A percentile compares a stretch with the other conserved stretches of the same genome.
Evolutionary conservation across 2,113 vertebrate genomes (phyloP).

Genomic region (Solea solea): DNA sequence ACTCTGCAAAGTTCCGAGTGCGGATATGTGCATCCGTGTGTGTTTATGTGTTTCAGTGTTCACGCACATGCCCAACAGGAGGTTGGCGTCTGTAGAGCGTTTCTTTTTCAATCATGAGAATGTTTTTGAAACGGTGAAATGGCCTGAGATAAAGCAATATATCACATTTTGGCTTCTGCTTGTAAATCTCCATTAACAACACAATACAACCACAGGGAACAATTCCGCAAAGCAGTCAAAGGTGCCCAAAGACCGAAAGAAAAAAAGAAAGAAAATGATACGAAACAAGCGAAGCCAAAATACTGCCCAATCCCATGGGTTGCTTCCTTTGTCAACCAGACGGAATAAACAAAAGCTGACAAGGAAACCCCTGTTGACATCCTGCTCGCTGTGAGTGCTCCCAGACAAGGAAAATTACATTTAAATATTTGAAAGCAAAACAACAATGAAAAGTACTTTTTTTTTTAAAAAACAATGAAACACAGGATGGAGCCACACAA

Average conservation of each 20-base stretch:
- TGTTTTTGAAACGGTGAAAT: conserved; percentile 12
- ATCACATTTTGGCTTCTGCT: conserved; percentile 5
- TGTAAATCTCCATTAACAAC: not conserved
- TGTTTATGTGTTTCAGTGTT: conserved; percentile 35
- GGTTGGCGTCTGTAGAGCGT: conserved; percentile 37
- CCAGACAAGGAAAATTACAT: conserved; percentile 43
- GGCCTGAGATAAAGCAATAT: not conserved
- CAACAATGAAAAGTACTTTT: conserved; percentile 13
- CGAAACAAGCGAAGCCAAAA: conserved; percentile 19
- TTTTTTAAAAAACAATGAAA: conserved; percentile 10
- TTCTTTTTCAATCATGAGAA: conserved; percentile 20
- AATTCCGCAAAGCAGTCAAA: conserved; percentile 35
- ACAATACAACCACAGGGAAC: conserved; percentile 12
- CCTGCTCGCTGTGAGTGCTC: conserved; percentile 35
- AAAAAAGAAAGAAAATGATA: conserved; percentile 36
- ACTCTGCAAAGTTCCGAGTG: conserved; percentile 49
- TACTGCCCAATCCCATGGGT: conserved; percentile 24
- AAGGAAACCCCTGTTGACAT: conserved; percentile 41
- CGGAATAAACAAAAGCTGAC: conserved; percentile 46
- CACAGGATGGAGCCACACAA: conserved; percentile 8
- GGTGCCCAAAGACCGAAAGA: conserved; percentile 20
- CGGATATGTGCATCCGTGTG: conserved; percentile 32
- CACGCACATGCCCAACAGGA: conserved; percentile 22
- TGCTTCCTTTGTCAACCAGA: conserved; percentile 21
- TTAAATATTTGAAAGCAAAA: conserved; percentile 57